A percentile compares a stretch with the other conserved stretches of the same genome.
Conservation (phyloP, 2,888 invertebrate genomes). For the Hydrotaea diabolus region DNA sequence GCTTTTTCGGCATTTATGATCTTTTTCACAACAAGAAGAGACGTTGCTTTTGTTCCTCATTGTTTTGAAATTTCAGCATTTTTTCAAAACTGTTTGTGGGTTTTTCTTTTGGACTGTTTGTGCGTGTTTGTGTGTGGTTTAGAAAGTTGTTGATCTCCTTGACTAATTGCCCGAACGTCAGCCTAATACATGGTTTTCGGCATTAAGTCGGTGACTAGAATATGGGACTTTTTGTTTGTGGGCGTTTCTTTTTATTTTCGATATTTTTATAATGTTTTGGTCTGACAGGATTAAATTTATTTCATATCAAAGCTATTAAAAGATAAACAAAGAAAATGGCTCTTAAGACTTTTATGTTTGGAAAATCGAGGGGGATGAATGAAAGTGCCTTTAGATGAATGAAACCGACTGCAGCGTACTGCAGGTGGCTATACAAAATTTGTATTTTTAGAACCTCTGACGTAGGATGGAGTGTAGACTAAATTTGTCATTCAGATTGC, state of each 20-base stretch:
- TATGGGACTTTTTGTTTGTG: neutral
- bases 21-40: neutral
- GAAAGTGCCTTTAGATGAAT: neutral
- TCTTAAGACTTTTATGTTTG: neutral
- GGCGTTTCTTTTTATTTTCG: slow-evolving; percentile 37
- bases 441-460: too few relatives aligned
- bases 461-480: too few relatives aligned
- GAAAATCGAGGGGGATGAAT: slow-evolving; percentile 23
- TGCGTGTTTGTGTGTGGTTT: neutral
- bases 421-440: too few relatives aligned
- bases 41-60: neutral
- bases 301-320: slow-evolving; percentile 21
- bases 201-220: neutral
- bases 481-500: too few relatives aligned
- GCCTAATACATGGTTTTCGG: neutral
- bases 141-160: slow-evolving; percentile 58
- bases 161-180: slow-evolving; percentile 52
- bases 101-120: neutral
- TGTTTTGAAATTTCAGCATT: neutral
- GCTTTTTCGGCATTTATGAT: slow-evolving; percentile 35
- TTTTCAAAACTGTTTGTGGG: neutral
- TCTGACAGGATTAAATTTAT: slow-evolving; percentile 44
- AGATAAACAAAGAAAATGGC: neutral
- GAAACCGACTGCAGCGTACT: too few relatives aligned
- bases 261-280: slow-evolving; percentile 28